Base-by-base conservation (phyloP, 2,797 vertebrate species). In the Rhincodon typus region DNA sequence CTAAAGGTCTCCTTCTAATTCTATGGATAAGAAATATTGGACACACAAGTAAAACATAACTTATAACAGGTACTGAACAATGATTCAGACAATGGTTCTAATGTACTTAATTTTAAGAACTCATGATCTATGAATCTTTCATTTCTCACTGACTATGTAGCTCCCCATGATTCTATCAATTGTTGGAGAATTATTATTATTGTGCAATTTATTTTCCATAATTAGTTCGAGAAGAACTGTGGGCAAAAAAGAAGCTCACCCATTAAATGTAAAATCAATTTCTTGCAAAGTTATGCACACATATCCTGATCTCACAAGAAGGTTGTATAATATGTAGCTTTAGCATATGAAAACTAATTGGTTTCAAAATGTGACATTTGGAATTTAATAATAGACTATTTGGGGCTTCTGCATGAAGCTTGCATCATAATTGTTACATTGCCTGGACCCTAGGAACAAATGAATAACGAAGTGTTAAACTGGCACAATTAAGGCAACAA, bases 381-480 rank as follows among this genome's bases (percentile, higher is more conserved):
- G 34, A 69, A 88, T 53, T 88, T 88, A 67, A 69, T 69, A 84
- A 42, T 84, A 84, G n/a, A 19, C 38, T 19, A 84, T 38, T 84
- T 46, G 5, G 19, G 79, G 34, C 62, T 4, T n/a, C 19, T 69
- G 34, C 8, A 3, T 19, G 17, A 66, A 69, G 62, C 91, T 12
- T 25, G 50, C 23, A 94, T 72, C 13, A 17, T 30, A 46, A 94
- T 4, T 13, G 67, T 72, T 72, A 34, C 13, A 30, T 17, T 2
- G 10, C 38, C 23, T 46, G 38, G 21, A 27, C 93, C 42, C 91
- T 69, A 38, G 25, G 38, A 72, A 72, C 66, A 25, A 94, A 46
- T 94, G 87, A 95, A 95, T 74, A 95, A 74, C 77, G 67, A 67
- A 42, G 38, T n/a, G 66, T 25, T 69, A 57, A 74, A 95, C 70